Percentiles rank a stretch among this genome's conserved stretches.
Conservation (phyloP, 1,140 invertebrate genomes). For the Ctenoplectra terminalis region DNA sequence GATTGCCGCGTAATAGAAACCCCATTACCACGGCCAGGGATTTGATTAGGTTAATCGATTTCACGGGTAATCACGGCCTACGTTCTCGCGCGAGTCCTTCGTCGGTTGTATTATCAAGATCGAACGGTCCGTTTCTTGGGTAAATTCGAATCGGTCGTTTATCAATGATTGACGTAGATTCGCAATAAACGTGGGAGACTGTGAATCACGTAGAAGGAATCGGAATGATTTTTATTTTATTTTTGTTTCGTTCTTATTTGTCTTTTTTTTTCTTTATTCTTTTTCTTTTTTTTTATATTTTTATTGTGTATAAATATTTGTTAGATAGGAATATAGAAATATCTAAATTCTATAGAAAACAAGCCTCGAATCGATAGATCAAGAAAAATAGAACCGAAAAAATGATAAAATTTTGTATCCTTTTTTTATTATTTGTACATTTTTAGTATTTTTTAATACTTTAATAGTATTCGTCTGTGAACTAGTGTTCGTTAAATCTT, state of each 20-base stretch:
- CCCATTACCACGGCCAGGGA: conserved; percentile 35
- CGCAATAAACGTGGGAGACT: background rate
- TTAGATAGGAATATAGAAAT: no score
- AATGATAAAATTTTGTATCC: no score
- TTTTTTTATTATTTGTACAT: no score
- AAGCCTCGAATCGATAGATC: no score
- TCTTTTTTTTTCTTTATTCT: background rate
- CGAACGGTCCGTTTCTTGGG: background rate
- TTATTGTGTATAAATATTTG: no score
- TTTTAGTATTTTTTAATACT: no score
- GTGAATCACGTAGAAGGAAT: background rate
- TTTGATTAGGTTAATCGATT: conserved; percentile 50
- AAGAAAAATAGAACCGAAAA: background rate
- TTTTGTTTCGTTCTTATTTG: no score
- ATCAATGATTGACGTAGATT: background rate
- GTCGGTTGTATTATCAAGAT: conserved; percentile 22
- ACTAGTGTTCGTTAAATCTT: background rate
- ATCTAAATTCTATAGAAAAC: no score
- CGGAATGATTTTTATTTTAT: background rate
- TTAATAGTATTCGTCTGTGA: no score
- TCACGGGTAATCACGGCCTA: conserved; percentile 29
- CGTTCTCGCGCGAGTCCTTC: background rate
- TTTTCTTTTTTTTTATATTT: background rate
- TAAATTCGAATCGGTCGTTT: background rate
- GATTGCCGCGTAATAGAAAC: conserved; percentile 14